Evolutionary conservation across 1,140 invertebrate genomes (phyloP).

Genomic region (Phymastichus coffea): DNA sequence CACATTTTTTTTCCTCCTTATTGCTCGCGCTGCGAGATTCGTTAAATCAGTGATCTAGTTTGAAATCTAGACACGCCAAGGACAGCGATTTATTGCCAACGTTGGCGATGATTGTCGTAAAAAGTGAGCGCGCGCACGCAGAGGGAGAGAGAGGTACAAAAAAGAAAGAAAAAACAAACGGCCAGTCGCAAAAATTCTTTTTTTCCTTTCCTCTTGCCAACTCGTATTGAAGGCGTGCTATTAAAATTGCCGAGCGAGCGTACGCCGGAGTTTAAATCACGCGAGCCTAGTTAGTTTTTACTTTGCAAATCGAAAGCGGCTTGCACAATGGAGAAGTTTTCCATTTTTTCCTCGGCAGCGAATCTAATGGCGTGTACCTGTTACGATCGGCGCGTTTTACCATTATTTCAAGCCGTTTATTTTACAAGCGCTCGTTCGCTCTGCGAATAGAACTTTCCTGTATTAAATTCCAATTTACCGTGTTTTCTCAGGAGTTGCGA

Average conservation of each 20-base stretch:
- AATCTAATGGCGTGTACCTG: too few species aligned
- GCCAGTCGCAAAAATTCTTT: conserved; percentile 2
- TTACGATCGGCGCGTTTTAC: too few species aligned
- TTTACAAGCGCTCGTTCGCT: not conserved
- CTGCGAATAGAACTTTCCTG: not conserved
- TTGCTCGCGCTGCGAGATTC: not conserved
- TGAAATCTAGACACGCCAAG: not conserved
- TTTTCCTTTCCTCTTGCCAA: too few species aligned
- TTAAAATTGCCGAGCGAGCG: conserved; percentile 6
- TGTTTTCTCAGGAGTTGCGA: conserved; percentile 1
- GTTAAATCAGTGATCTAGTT: conserved; percentile 20
- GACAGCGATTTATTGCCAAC: not conserved
- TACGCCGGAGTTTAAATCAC: conserved; percentile 18
- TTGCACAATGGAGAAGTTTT: not conserved
- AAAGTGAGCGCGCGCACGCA: too few species aligned
- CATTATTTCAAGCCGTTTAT: too few species aligned
- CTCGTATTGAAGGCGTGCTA: not conserved
- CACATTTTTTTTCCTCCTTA: too few species aligned
- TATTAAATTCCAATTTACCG: conserved; percentile 22
- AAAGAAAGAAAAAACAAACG: too few species aligned
- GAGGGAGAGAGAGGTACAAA: too few species aligned
- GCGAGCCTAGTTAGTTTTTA: not conserved
- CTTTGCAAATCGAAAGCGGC: not conserved
- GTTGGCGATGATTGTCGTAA: too few species aligned
- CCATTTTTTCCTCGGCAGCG: too few species aligned